These are phyloP conservation scores for Acanthopleura granulata DNA, from an alignment of 2,888 invertebrate genomes.

Conservation along the genomic window DNA sequence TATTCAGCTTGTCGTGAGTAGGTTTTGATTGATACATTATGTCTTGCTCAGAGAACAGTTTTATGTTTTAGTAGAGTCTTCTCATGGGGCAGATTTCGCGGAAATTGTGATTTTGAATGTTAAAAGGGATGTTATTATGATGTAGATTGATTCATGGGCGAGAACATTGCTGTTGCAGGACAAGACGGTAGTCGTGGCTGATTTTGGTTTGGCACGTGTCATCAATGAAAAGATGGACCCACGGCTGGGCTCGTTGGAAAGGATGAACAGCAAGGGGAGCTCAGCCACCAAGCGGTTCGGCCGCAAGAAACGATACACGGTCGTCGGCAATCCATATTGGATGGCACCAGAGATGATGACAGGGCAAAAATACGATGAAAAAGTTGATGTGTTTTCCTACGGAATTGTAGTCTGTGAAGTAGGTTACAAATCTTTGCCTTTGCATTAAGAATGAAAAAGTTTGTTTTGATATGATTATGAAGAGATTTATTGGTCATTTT, in stretches of 20 bases:
- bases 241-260: conserved; percentile 23
- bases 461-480: too few relatives aligned
- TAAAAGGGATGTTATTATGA: too few relatives aligned
- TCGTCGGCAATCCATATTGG: conserved; percentile 98
- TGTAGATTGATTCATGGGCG: too few relatives aligned
- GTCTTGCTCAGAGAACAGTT: too few relatives aligned
- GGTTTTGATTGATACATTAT: too few relatives aligned
- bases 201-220: conserved; percentile 89
- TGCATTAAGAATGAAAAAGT: too few relatives aligned
- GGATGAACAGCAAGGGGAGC: conserved; percentile 15
- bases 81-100: too few relatives aligned
- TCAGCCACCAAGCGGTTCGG: conserved; percentile 72
- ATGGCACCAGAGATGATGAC: conserved; percentile 99
- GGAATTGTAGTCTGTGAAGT: conserved; percentile 96
- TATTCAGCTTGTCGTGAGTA: too few relatives aligned
- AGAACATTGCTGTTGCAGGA: conserved; percentile 74
- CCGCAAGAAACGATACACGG: conserved; percentile 90
- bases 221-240: conserved; percentile 42
- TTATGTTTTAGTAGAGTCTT: too few relatives aligned
- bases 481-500: too few relatives aligned
- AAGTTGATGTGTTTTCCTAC: conserved; percentile 95
- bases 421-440: conserved; percentile 26
- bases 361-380: conserved; percentile 94
- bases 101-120: too few relatives aligned
- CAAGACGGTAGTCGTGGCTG: conserved; percentile 92